Percentiles rank a stretch among this genome's conserved stretches.
Conservation (phyloP, 92 coral and sea anemone genomes). For the Epizoanthus stellaris region DNA sequence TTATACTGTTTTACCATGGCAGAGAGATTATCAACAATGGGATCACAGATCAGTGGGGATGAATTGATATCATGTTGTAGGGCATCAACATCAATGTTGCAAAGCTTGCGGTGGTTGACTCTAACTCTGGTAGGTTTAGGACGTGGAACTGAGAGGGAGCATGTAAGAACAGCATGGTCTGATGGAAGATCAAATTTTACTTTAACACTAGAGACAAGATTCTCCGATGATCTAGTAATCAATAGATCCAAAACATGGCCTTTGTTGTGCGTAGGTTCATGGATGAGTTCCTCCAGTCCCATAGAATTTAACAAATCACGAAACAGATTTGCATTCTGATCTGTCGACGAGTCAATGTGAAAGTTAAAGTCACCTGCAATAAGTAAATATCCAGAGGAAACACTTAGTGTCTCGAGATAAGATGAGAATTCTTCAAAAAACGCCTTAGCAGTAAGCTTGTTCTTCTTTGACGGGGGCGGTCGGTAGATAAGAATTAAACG, state of each 20-base stretch:
- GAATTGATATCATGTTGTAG: conserved; percentile 32
- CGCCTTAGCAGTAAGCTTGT: conserved; percentile 39
- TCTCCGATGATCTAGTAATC: conserved; percentile 31
- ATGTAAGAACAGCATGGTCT: conserved; percentile 48
- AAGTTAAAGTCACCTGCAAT: conserved; percentile 37
- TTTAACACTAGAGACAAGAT: conserved; percentile 34
- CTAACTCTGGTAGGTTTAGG: conserved; percentile 37
- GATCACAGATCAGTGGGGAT: conserved; percentile 27
- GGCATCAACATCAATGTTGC: conserved; percentile 19
- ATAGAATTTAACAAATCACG: conserved; percentile 32
- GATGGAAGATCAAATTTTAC: conserved; percentile 50
- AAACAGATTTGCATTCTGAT: conserved; percentile 40
- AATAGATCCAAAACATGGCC: conserved; percentile 41
- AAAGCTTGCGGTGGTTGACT: conserved; percentile 40
- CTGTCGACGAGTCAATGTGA: conserved; percentile 35
- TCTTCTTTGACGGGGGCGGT: conserved; percentile 50
- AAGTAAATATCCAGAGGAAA: conserved; percentile 16
- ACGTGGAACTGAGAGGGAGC: conserved; percentile 36
- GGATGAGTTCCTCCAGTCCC: conserved; percentile 39
- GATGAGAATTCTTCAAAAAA: conserved; percentile 37
- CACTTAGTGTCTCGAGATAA: conserved; percentile 32
- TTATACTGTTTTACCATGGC: conserved; percentile 46
- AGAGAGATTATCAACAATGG: conserved; percentile 30
- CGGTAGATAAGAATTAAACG: conserved; percentile 27
- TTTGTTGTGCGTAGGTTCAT: conserved; percentile 44